Conservation (phyloP, 2,888 invertebrate species). For the Euproctis similis region DNA sequence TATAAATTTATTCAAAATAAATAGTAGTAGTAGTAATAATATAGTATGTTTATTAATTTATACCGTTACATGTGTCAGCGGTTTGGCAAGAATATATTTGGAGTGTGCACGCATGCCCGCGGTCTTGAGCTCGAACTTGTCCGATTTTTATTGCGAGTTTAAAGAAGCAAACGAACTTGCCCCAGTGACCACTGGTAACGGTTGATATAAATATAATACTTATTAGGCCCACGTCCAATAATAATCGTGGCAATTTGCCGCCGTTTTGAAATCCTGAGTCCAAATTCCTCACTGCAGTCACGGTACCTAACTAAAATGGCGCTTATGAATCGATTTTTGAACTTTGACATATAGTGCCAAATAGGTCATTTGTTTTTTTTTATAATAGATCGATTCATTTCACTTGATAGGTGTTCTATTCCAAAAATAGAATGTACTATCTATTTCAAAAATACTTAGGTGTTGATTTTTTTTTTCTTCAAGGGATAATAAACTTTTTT, state of each 20-base stretch:
- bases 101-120: slow-evolving; percentile 28
- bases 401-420: no score
- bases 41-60: no score
- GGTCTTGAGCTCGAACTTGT: slow-evolving; percentile 63
- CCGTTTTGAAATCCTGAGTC: slow-evolving; percentile 24
- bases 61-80: no score
- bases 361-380: no score
- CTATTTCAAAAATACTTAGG: no score
- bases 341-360: slow-evolving; percentile 35
- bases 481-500: slow-evolving; percentile 2
- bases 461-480: no score
- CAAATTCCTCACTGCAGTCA: slow-evolving; percentile 29
- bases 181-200: slow-evolving; percentile 60
- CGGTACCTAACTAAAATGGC: slow-evolving; percentile 16
- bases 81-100: no score
- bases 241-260: slow-evolving; percentile 46
- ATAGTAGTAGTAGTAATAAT: no score
- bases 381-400: no score
- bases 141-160: slow-evolving; percentile 65
- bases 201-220: slow-evolving; percentile 62
- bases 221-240: slow-evolving; percentile 46
- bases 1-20: no score
- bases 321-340: slow-evolving; percentile 20
- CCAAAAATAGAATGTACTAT: no score
- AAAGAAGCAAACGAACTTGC: slow-evolving; percentile 67